Percentiles rank a stretch among this genome's conserved stretches.
Evolutionary conservation across 2,888 invertebrate genomes (phyloP).

Genomic region (Cynaeus angustus): DNA sequence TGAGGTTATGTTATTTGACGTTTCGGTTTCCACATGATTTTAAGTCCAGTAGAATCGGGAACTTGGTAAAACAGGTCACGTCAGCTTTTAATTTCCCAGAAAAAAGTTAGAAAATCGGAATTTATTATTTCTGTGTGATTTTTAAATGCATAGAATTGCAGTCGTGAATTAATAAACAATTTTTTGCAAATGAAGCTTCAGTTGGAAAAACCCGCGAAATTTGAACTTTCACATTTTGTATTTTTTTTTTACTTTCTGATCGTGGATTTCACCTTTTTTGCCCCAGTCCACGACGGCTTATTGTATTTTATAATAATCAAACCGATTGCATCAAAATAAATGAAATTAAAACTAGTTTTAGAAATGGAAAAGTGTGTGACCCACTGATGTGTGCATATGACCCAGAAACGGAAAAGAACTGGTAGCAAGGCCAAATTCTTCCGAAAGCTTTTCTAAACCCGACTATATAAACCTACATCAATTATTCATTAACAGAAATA

Average conservation of each 20-base stretch:
- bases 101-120: no score
- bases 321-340: slow-evolving; percentile 51
- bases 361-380: slow-evolving; percentile 59
- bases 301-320: not conserved
- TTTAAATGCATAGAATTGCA: no score
- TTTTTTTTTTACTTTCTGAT: no score
- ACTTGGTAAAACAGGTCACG: no score
- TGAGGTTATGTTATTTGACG: slow-evolving; percentile 28
- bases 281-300: not conserved
- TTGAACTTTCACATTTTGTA: not conserved
- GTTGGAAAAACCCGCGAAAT: no score
- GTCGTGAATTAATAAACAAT: no score
- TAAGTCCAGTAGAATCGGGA: no score
- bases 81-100: no score
- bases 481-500: not conserved
- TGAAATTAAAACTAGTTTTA: slow-evolving; percentile 67
- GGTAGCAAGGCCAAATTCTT: slow-evolving; percentile 51
- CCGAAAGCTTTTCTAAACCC: slow-evolving; percentile 40
- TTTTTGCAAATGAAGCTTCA: no score
- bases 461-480: slow-evolving; percentile 12
- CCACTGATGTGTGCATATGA: slow-evolving; percentile 48
- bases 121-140: no score
- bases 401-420: slow-evolving; percentile 47
- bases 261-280: no score
- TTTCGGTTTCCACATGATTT: slow-evolving; percentile 9